Evolutionary conservation across 2,888 invertebrate genomes (phyloP), one percentile per base, ranked within the genome.

Genomic region (Noctua janthina): DNA sequence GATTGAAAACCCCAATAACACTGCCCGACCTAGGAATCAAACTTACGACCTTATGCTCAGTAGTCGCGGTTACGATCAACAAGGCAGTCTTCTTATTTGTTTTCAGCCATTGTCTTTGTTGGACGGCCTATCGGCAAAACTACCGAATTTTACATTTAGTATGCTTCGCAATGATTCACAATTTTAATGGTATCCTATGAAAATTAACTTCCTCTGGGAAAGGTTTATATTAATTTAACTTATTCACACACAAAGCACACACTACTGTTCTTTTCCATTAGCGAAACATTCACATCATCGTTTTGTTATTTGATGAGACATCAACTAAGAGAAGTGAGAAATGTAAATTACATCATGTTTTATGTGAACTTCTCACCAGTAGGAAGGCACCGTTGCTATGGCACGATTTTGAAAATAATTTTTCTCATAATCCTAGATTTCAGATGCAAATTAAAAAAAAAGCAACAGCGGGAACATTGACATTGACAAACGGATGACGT

Each of bases 391-490:
- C 11, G 56, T n/a, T 56, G 23, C n/a, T 56, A 4, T 56, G 1
- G n/a, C 10, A 23, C n/a, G 10, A 59, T 59, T n/a, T 23, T n/a
- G n/a, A 56, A 56, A 56, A 56, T 23, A 23, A 51, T 51, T 23
- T 56, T n/a, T 1, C 59, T 15, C 35, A 10, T 15, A 79, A 54
- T n/a, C 20, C 81, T 11, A 46, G 51, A n/a, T 68, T 20, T 62
- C 35, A 74, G 51, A 59, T 23, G 3, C 2, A 1, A 29, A 51
- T 1, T 8, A 5, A 70, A 80, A 81, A 79, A 62, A 46, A 35
- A 51, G 20, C 17, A 17, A 1, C 1, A 66, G 81, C 56, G 56
- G 71, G 43, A 82, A 54, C 43, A 51, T 54, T 43, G 54, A 46
- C 35, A 66, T 17, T 56, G 79, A 75, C 76, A 64, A 15, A 4